Evolutionary conservation across 2,797 vertebrate species (phyloP), one percentile per base, ranked within the genome.

Genomic region (Carapus acus): DNA sequence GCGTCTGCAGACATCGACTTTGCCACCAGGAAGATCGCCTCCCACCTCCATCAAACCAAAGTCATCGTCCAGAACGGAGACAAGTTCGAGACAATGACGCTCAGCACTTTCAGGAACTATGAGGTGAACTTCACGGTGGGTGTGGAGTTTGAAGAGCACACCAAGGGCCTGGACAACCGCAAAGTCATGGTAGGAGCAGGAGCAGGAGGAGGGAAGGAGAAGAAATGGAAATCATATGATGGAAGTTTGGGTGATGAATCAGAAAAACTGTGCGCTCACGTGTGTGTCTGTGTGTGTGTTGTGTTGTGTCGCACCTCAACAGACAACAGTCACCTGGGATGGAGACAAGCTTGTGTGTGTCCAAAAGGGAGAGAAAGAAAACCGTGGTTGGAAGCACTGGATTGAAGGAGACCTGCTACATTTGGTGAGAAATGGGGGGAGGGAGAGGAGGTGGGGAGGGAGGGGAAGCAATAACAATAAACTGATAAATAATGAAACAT

Each of bases 351-450:
- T 98, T 38, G 75, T 94, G 46, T 90, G 89, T 42, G 88, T 95
- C 36, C 94, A 98, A 82, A 94, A 92, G 43, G 96, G 96, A 0
- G 96, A 98, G 55, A 99, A 98, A 70, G 84, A 86, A 12, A 97
- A 97, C 49, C 90, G 96, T 0, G 93, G 96, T 63, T 98, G 96
- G 96, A 94, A 67, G 65, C 92, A 96, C 0, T 98, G 96, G 96
- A 87, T 99, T 4, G 94, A 97, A 63, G 96, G 90, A 58, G 92
- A 92, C 62, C 36, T 88, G 54, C 83, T 99, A 23, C 78, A 96
- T 65, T 64, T 92, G 90, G 96, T 99, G 86, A 92, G 90, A 42
- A 22, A 40, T 1, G 37, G 29, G 31, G 38, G 36, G 5, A 48
- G 38, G 21, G 15, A 45, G 33, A 43, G 37, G 29, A 33, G 38